Evolutionary conservation across 1,140 invertebrate species (phyloP).

Genomic region (Cotesia typhae): DNA sequence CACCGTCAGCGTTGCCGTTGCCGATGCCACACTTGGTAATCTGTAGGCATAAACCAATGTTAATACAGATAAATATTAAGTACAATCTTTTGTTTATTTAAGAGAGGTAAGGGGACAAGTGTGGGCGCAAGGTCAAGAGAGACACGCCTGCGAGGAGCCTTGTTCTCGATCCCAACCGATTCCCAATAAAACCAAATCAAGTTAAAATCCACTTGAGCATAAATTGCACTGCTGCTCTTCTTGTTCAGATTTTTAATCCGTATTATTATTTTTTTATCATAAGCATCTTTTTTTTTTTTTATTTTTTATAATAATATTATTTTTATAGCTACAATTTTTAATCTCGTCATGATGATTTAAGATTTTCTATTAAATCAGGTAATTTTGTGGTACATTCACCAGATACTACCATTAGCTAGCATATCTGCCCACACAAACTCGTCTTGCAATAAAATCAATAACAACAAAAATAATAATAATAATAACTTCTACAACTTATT

Average conservation of each 20-base stretch:
- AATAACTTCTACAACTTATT: constrained; percentile 9
- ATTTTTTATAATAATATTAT: background rate
- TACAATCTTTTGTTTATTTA: constrained; percentile 20
- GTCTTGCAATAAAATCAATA: constrained; percentile 24
- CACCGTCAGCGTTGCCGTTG: background rate
- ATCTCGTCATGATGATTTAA: constrained; percentile 15
- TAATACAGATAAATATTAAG: background rate
- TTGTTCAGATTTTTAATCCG: background rate
- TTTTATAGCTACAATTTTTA: background rate
- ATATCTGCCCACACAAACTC: constrained; percentile 30
- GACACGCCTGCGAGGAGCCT: constrained; percentile 30
- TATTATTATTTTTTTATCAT: background rate
- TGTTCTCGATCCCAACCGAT: constrained; percentile 24
- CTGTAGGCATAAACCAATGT: constrained; percentile 12
- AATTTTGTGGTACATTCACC: constrained; percentile 29
- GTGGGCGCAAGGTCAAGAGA: constrained; percentile 36
- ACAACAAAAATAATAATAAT: background rate
- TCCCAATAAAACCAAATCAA: background rate
- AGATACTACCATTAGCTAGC: background rate
- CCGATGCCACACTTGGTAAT: background rate
- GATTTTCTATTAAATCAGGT: background rate
- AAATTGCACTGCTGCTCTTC: constrained; percentile 13
- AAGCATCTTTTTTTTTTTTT: background rate
- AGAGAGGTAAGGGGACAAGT: constrained; percentile 5
- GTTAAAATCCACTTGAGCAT: background rate